Conservation (phyloP, 2,888 invertebrate species). For the Cheilosia impressa region DNA sequence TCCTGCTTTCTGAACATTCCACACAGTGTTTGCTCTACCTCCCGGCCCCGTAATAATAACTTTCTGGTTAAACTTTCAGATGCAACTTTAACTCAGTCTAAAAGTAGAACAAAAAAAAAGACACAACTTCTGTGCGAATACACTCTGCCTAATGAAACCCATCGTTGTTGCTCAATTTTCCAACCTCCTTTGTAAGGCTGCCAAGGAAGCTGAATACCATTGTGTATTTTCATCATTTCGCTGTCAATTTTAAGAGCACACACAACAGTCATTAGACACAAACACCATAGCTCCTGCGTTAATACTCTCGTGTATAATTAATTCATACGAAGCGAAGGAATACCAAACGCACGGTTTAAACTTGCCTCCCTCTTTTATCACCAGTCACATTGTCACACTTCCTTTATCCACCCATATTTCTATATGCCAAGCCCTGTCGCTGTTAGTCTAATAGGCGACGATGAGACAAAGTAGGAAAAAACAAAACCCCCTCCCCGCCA, state of each 20-base stretch:
- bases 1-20: too few relatives aligned
- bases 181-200: conserved; percentile 13
- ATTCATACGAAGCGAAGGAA: conserved; percentile 19
- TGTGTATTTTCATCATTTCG: conserved; percentile 35
- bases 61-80: not conserved
- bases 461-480: not conserved
- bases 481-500: too few relatives aligned
- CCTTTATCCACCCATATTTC: conserved; percentile 30
- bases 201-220: conserved; percentile 14
- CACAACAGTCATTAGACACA: conserved; percentile 49
- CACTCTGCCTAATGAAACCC: conserved; percentile 46
- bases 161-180: conserved; percentile 33
- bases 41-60: not conserved
- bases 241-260: conserved; percentile 42
- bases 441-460: not conserved
- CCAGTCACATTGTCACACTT: conserved; percentile 39
- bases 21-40: too few relatives aligned
- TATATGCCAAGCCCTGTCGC: not conserved
- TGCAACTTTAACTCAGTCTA: not conserved
- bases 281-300: conserved; percentile 21
- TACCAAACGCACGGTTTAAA: conserved; percentile 1
- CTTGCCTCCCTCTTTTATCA: conserved; percentile 28
- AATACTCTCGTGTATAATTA: conserved; percentile 41
- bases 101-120: not conserved
- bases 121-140: conserved; percentile 12